Evolutionary conservation across 2,888 invertebrate genomes (phyloP).

Genomic region (Drosophila mettleri): DNA sequence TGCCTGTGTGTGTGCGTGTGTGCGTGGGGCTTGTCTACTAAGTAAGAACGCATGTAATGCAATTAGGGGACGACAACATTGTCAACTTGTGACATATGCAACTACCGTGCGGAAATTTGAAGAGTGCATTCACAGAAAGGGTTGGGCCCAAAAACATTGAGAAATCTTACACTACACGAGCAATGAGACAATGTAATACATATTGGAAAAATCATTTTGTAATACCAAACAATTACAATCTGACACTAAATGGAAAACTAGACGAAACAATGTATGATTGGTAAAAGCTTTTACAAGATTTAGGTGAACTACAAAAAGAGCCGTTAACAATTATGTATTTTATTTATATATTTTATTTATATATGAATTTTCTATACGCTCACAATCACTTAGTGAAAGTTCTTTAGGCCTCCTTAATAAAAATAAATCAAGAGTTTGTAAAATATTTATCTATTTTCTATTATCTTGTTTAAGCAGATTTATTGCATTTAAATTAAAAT

Average conservation of each 20-base stretch:
- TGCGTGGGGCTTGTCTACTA: constrained; percentile 56
- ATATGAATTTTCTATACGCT: too few species aligned
- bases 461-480: too few species aligned
- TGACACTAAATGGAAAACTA: background rate
- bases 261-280: background rate
- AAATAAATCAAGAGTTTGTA: too few species aligned
- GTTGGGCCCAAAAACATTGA: background rate
- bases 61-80: constrained; percentile 71
- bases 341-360: too few species aligned
- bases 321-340: too few species aligned
- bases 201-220: background rate
- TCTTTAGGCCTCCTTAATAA: too few species aligned
- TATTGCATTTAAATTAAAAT: too few species aligned
- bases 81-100: constrained; percentile 61
- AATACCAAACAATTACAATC: constrained; percentile 5
- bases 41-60: constrained; percentile 73
- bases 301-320: too few species aligned
- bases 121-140: constrained; percentile 5
- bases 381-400: too few species aligned
- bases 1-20: constrained; percentile 7
- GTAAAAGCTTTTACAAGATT: constrained; percentile 3
- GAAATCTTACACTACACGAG: background rate
- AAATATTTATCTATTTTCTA: too few species aligned
- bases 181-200: background rate
- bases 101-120: constrained; percentile 67